Base-by-base conservation (phyloP, 2,797 vertebrate species). In the Pseudochirops corinnae region DNA sequence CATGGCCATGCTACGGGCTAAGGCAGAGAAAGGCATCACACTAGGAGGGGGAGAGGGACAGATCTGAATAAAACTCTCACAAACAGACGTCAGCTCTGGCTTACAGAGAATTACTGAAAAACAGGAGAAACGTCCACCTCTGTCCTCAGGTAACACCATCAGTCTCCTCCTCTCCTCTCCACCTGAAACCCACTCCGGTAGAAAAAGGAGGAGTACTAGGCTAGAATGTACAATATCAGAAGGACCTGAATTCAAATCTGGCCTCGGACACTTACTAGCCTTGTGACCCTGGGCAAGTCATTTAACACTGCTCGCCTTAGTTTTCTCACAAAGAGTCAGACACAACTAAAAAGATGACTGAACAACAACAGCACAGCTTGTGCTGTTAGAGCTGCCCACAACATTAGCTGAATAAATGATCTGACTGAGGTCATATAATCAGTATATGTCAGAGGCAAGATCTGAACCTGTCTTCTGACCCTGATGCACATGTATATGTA, bases 1-100 rank as follows among this genome's bases (percentile, higher is more conserved):
- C 98, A 96, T 3, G 90, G 95, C 96, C 62, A 96, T 46, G 24
- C 90, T 95, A 92, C 91, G 97, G 7, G 46, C 90, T 90, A 95
- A 93, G 93, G 92, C 95, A 96, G 82, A 60, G 3, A 95, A 93
- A 53, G n/a, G 91, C 90, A 92, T 58, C 96, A 92, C 3, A 93
- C 67, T 29, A 93, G 57, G 29, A 97, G 18, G 3, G 94, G 62
- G 46, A 94, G 16, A 93, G 46, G 90, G 96, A 94, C 93, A 94
- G 62, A 93, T 0, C 0, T 6, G 56, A 97, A 96, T 56, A 91
- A 92, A 96, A 97, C 87, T 94, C 90, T 91, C 39, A 95, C 91
- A 56, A 93, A 95, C 91, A 56, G 91, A 50, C 18, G 87, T 55
- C 90, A 31, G 67, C 55, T n/a, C 29, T 57, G 82, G 95, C 92